Conservation (phyloP, 2,113 vertebrate genomes). For the Hirundichthys speculiger region DNA sequence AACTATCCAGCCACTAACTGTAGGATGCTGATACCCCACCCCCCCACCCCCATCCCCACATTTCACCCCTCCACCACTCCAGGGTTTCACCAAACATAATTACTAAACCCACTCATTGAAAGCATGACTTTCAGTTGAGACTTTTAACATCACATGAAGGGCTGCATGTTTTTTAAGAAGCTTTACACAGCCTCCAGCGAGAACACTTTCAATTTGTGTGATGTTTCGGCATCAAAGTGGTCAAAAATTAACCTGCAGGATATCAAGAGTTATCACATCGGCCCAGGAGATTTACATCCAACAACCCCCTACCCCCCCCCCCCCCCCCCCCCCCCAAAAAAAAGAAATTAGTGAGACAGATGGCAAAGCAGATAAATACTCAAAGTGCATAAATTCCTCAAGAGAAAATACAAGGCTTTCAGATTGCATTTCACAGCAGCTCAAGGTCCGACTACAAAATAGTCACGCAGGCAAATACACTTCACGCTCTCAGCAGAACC, state of each 20-base stretch:
- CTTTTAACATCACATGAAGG: conserved; percentile 20
- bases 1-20: no score
- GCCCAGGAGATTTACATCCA: no score
- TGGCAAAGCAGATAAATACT: background rate
- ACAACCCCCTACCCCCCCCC: no score
- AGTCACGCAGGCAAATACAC: background rate
- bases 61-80: no score
- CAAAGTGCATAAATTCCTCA: conserved; percentile 64
- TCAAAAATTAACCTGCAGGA: conserved; percentile 10
- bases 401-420: conserved; percentile 49
- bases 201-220: background rate
- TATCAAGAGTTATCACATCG: background rate
- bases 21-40: no score
- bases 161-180: conserved; percentile 37
- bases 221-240: conserved; percentile 14
- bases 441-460: conserved; percentile 71
- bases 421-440: conserved; percentile 28
- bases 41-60: no score
- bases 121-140: background rate
- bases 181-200: conserved; percentile 18
- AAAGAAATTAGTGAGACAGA: no score
- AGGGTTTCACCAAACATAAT: no score
- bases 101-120: background rate
- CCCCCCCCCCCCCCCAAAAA: no score
- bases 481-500: no score